Evolutionary conservation across 2,113 vertebrate species (phyloP), one percentile per base, ranked within the genome.

Genomic region (Protobothrops mucrosquamatus): DNA sequence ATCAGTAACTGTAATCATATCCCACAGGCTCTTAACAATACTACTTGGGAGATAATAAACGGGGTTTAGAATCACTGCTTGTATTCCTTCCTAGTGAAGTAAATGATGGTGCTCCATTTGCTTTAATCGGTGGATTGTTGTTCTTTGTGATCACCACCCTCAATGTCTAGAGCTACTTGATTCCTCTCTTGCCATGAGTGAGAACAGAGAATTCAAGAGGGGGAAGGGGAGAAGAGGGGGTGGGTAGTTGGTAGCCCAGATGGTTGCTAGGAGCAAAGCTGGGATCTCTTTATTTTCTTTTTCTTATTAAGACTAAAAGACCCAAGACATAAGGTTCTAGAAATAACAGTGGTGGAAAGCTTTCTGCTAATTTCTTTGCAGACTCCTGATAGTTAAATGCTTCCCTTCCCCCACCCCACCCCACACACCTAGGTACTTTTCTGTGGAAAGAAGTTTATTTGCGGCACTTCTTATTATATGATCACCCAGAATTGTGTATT

Each of bases 241-340:
- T 43, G 52, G 43, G 43, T 51, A 74, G 90, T 74, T 90, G 59
- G 14, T 24, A 48, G 85, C 20, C 23, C 91, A 10, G 9, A 29
- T 20, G 55, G 96, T 93, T 96, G 96, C 96, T 94, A 96, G 87
- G 95, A 94, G 34, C 55, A 55, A 85, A 46, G 89, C 92, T 92
- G 94, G 93, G 95, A 96, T 96, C 96, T 95, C 7, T 34, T 18
- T 46, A 24, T 15, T 51, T 81, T 15, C 15, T 39, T 26, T 61
- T 52, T 69, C 86, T 56, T 94, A 11, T 88, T 54, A 29, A 15
- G 69, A 85, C 94, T 89, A 59, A 26, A 89, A 93, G 85, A 69
- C 11, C 11, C 74, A 51, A 81, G 81, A 10, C 52, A 10, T 12
- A n/a, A 89, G 18, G 20, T 20, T 39, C 51, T 46, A 23, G 54